Base-by-base conservation (phyloP, 2,113 vertebrate genomes). In the Pteruthius melanotis region DNA sequence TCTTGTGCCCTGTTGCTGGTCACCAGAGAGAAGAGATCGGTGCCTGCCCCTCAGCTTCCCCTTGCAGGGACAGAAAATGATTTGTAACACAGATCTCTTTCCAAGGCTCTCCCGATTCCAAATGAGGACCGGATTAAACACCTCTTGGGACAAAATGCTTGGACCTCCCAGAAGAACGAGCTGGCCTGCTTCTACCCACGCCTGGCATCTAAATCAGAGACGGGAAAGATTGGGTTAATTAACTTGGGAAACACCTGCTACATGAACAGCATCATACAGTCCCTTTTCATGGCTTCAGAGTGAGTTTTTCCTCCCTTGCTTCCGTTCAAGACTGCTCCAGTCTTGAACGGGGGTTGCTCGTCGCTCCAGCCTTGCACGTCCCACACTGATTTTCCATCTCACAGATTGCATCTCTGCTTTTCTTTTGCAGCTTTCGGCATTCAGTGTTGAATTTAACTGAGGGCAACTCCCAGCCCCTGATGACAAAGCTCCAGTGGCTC, bases 231-330 rank as follows among this genome's bases (percentile, higher is more conserved):
- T 1, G 98, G 98, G 15, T 97, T 98, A 90, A 98, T 98, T 83
- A 98, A 98, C 61, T 86, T 98, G 87, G 98, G 98, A 60, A 98
- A 98, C 96, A 98, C 98, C 7, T 98, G 98, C 95, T 98, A 98
- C 28, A 98, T 98, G 97, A 98, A 98, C 96, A 98, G 98, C 89
- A 97, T 98, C 93, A 97, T 98, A 49, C 98, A 98, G 92, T 98
- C 98, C 18, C 97, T 98, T 65, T 98, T 98, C 95, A 98, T 98
- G 98, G 98, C 98, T 80, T 98, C 98, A 0, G 98, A 98, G 98
- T 98, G 98, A 95, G 98, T 98, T 72, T 84, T 54, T 5, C 5
- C 37, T 71, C 85, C 53, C 37, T 93, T n/a, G 35, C 22, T 93
- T 69, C 60, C 1, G 3, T 52, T 35, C 42, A 22, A 5, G n/a